Conservation (phyloP, 2,797 vertebrate genomes). For the Odontamblyopus lacepedii region DNA sequence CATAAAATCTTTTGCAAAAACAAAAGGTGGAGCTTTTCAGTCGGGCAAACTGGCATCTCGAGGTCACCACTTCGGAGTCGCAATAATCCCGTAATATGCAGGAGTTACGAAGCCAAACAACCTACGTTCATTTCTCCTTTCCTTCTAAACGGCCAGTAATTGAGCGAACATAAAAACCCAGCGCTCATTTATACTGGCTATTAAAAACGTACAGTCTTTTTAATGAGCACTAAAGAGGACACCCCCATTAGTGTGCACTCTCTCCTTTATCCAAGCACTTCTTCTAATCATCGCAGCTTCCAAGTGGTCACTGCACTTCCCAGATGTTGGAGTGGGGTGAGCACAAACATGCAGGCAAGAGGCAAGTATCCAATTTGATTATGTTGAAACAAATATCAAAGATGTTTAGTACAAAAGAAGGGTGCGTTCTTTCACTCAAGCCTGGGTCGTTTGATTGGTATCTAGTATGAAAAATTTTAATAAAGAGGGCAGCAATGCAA, state of each 20-base stretch:
- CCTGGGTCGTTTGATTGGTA: constrained; percentile 30
- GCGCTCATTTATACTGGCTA: constrained; percentile 71
- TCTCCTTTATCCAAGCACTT: constrained; percentile 29
- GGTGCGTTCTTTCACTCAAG: constrained; percentile 20
- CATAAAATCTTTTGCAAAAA: constrained; percentile 3
- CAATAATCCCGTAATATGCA: constrained; percentile 41
- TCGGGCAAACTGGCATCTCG: not conserved
- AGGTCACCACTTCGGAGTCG: constrained; percentile 25
- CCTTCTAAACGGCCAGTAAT: constrained; percentile 72
- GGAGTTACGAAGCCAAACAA: constrained; percentile 52
- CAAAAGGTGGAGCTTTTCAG: constrained; percentile 9
- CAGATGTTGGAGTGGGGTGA: constrained; percentile 40
- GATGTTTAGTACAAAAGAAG: constrained; percentile 35
- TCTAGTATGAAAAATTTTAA: constrained; percentile 36
- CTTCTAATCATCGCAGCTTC: constrained; percentile 53
- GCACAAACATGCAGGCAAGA: constrained; percentile 15
- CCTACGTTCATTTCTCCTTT: constrained; percentile 50
- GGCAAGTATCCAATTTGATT: constrained; percentile 25
- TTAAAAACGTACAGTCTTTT: constrained; percentile 68
- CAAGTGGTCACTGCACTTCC: constrained; percentile 49
- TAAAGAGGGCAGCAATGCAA: constrained; percentile 41
- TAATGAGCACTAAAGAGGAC: constrained; percentile 71
- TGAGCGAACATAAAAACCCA: constrained; percentile 68
- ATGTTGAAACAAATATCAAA: constrained; percentile 18
- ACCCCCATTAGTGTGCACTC: constrained; percentile 49